phyloP scores from a whole-genome alignment of 2,888 invertebrate genomes.

The Lasioglossum leucozonium region DNA sequence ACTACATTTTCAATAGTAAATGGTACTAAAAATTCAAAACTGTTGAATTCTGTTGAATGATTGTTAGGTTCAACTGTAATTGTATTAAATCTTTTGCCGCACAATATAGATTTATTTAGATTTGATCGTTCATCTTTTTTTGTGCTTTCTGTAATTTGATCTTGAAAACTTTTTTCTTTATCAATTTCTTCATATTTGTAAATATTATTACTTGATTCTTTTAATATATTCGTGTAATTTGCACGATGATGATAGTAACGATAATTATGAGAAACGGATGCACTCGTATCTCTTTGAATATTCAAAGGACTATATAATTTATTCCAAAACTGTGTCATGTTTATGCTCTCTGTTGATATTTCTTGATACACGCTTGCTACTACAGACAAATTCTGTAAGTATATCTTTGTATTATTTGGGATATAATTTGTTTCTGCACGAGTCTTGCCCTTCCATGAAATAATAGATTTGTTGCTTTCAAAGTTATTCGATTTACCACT shows the following conservation, averaged over 20 bases:
- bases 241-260: conserved; percentile 19
- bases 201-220: conserved; percentile 55
- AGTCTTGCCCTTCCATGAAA: no score
- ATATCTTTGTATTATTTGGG: neutral
- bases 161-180: conserved; percentile 5
- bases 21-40: conserved; percentile 64
- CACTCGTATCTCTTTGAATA: conserved; percentile 1
- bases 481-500: no score
- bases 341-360: conserved; percentile 5
- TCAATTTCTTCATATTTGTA: conserved; percentile 69
- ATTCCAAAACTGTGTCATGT: conserved; percentile 8
- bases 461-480: no score
- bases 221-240: conserved; percentile 37
- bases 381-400: conserved; percentile 9
- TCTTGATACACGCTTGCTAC: no score
- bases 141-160: neutral
- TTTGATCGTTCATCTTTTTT: neutral
- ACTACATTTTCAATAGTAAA: conserved; percentile 58
- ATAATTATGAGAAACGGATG: conserved; percentile 6
- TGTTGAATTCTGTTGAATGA: conserved; percentile 52
- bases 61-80: conserved; percentile 5
- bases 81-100: conserved; percentile 2
- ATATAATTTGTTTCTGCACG: neutral
- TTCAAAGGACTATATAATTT: conserved; percentile 16
- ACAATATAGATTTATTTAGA: conserved; percentile 21